Percentiles rank a stretch among this genome's conserved stretches.
These are phyloP conservation scores for Thalassophryne amazonica DNA, from an alignment of 2,797 vertebrate species.

Conservation along the genomic window DNA sequence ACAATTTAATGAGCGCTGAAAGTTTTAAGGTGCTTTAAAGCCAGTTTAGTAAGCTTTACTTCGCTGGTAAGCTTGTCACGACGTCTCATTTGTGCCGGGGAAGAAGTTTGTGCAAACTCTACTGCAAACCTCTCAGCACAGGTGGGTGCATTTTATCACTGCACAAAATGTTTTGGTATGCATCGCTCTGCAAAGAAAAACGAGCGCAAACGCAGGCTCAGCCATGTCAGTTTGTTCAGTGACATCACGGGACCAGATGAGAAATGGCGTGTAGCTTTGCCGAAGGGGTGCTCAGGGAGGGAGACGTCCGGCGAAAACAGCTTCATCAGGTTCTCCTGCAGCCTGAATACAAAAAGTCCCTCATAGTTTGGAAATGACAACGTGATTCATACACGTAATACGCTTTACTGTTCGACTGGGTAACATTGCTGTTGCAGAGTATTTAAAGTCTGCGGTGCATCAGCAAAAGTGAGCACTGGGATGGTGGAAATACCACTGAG, in stretches of 20 bases:
- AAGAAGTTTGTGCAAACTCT: neutral
- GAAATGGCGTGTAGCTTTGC: neutral
- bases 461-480: conserved; percentile 8
- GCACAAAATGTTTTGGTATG: neutral
- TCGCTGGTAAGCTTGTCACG: neutral
- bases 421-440: conserved; percentile 47
- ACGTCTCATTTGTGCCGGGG: neutral
- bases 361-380: conserved; percentile 63
- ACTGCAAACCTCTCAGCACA: too few species aligned
- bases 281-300: neutral
- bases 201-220: neutral
- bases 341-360: conserved; percentile 47
- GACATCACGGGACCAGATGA: neutral
- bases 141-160: conserved; percentile 4
- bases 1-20: neutral
- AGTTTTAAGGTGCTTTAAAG: conserved; percentile 12
- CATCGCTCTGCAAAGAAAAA: neutral
- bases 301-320: conserved; percentile 13
- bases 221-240: neutral
- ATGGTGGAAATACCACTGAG: conserved; percentile 19
- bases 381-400: conserved; percentile 64
- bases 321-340: conserved; percentile 9
- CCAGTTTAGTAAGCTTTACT: neutral
- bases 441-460: conserved; percentile 24
- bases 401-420: conserved; percentile 41